Percentiles rank a stretch among this genome's conserved stretches.
Conservation (phyloP, 2,113 vertebrate species). For the Malurus elegans region DNA sequence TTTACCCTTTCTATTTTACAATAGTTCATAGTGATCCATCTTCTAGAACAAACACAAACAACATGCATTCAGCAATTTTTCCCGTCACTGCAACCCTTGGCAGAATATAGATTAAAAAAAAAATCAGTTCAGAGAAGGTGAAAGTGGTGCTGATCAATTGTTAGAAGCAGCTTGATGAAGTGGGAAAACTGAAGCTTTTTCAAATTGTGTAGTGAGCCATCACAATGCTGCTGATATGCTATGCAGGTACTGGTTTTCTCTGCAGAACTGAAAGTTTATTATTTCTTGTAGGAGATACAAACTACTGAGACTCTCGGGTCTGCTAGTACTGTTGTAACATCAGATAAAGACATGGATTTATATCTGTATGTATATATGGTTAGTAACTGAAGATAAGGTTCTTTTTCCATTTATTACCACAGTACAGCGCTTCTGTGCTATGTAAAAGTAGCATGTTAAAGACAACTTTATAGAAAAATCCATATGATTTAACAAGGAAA, state of each 20-base stretch:
- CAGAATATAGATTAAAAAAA: not conserved
- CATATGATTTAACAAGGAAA: not conserved
- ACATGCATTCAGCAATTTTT: slow-evolving; percentile 23
- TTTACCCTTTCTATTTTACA: not conserved
- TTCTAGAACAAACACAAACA: slow-evolving; percentile 1
- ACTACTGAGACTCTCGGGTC: not conserved
- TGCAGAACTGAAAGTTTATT: not conserved
- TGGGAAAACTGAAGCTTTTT: not conserved
- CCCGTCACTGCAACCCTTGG: not conserved
- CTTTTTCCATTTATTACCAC: not conserved
- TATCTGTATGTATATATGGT: not conserved
- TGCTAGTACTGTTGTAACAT: not conserved
- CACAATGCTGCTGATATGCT: not conserved
- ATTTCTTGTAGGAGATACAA: not conserved
- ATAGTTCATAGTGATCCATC: not conserved
- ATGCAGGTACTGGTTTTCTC: not conserved
- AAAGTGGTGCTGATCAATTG: not conserved
- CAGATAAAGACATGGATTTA: not conserved
- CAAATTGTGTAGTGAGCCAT: not conserved
- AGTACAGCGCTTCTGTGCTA: not conserved
- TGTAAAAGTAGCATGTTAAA: no score
- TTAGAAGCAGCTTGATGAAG: not conserved
- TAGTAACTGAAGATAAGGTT: not conserved
- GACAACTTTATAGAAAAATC: not conserved
- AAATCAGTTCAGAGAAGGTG: not conserved